Evolutionary conservation across 1,140 invertebrate genomes (phyloP), one percentile per base, ranked within the genome.

Genomic region (Apis cerana): DNA sequence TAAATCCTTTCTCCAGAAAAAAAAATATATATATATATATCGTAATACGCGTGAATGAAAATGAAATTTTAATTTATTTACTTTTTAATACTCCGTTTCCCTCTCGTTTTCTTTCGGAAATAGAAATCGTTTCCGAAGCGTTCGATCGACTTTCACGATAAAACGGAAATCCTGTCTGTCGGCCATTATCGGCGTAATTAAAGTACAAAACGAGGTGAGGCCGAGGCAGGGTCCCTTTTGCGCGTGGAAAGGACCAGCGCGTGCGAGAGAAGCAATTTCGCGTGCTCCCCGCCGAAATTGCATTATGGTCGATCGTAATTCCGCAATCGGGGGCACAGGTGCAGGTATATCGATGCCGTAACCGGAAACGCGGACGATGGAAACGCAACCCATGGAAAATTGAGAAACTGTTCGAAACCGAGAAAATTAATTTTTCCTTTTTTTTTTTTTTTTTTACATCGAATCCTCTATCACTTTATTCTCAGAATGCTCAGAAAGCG

Each of bases 321-420:
- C 87, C 70, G 83, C 91, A 91, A 91, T 91, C 90, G 82, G 84
- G 84, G 84, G 64, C 86, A 85, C 90, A 91, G 91, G 89, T 91
- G 91, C 74, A 74, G 61, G 86, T 84, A 88, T 88, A 89, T 90
- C 87, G 85, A 86, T 89, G 52, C 75, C 52, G 79, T 69, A 61
- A 75, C 33, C 50, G 52, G 80, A 33, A 76, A 52, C 64, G 1
- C 43, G 13, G n/a, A n/a, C 17, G 19, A 15, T 12, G 11, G 23
- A 17, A 43, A 43, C 2, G 13, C 4, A 43, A 19, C 9, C 12
- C n/a, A 10, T 15, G 19, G 12, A 21, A 33, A 48, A 11, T n/a
- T 1, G 5, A 33, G 17, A 10, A 11, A 11, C 56, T 15, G 9
- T 12, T 54, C 2, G 33, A 62, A 50, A n/a, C 10, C 33, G 33